These are phyloP conservation scores for Euwallacea fornicatus DNA, from an alignment of 1,140 invertebrate species.

Conservation along the genomic window DNA sequence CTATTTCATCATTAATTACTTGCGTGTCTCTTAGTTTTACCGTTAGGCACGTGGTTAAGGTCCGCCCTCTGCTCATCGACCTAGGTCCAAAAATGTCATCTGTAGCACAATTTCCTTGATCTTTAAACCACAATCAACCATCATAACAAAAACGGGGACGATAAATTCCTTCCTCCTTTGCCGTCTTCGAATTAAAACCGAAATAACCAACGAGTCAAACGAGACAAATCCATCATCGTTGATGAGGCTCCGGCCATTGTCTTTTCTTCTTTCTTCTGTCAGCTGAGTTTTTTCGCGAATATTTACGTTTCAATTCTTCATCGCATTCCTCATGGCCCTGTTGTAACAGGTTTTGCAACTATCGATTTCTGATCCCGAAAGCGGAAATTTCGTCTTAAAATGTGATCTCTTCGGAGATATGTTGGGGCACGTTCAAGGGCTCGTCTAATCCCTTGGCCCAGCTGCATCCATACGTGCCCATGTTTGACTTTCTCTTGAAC, in stretches of 20 bases:
- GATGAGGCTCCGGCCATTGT: constrained; percentile 23
- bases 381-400: constrained; percentile 12
- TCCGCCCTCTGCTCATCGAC: no score
- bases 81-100: no score
- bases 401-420: neutral
- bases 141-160: no score
- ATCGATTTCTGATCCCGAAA: constrained; percentile 5
- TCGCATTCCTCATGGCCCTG: constrained; percentile 9
- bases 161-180: no score
- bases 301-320: constrained; percentile 24
- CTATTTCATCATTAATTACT: no score
- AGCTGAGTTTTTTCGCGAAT: constrained; percentile 21
- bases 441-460: neutral
- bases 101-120: no score
- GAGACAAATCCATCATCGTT: constrained; percentile 30
- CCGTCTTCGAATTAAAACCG: constrained; percentile 10
- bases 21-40: no score
- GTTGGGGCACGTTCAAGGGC: constrained; percentile 2
- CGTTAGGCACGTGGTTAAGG: no score
- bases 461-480: neutral
- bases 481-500: neutral
- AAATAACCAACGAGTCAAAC: constrained; percentile 22
- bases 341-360: constrained; percentile 4
- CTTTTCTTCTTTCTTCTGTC: constrained; percentile 26
- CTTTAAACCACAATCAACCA: no score